Conservation (phyloP, 2,888 invertebrate species). For the Argyresthia albistria region DNA sequence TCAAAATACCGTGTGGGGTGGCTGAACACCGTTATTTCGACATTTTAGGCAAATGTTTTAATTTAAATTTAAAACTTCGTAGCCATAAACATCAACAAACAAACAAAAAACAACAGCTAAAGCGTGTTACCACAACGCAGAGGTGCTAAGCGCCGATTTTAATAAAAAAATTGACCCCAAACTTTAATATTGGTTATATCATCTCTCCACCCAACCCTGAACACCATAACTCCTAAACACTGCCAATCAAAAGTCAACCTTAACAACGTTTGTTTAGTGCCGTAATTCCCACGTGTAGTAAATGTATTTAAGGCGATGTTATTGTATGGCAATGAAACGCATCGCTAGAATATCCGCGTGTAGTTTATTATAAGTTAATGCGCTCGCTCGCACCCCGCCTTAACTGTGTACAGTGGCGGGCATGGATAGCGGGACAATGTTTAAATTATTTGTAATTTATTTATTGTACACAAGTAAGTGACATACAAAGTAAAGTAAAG, state of each 20-base stretch:
- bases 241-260: conserved; percentile 9
- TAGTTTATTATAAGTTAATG: conserved; percentile 69
- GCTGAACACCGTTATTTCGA: too few relatives aligned
- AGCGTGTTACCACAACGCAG: background rate
- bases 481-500: background rate
- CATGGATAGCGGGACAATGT: conserved; percentile 10
- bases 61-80: too few relatives aligned
- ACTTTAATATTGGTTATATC: conserved; percentile 49
- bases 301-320: conserved; percentile 18
- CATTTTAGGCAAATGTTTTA: too few relatives aligned
- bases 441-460: background rate
- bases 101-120: background rate
- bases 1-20: too few relatives aligned
- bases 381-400: conserved; percentile 39
- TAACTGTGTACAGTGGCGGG: conserved; percentile 28
- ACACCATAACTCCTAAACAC: conserved; percentile 8
- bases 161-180: conserved; percentile 50
- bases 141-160: conserved; percentile 19
- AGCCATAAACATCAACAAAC: background rate
- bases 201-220: conserved; percentile 10
- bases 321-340: conserved; percentile 21
- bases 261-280: background rate
- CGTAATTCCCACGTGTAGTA: conserved; percentile 2
- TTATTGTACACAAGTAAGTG: background rate
- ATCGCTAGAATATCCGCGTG: conserved; percentile 38